These are phyloP conservation scores for Taphrorychus bicolor DNA, from an alignment of 2,888 invertebrate genomes.

Conservation along the genomic window DNA sequence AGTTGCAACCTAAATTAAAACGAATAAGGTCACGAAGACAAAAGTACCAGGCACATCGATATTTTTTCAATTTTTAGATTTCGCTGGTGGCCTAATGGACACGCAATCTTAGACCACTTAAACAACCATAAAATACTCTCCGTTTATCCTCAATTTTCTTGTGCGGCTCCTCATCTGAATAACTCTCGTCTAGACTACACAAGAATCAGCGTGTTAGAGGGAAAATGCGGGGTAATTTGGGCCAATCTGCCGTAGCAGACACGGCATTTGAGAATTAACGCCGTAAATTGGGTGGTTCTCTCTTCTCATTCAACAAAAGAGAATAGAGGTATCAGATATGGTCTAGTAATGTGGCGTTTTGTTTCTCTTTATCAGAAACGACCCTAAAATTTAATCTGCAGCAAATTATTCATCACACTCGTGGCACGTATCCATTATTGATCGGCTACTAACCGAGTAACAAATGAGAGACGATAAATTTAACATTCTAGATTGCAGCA, in stretches of 20 bases:
- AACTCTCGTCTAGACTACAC: background rate
- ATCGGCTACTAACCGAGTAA: background rate
- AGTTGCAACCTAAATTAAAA: background rate
- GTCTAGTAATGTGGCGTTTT: background rate
- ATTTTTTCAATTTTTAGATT: background rate
- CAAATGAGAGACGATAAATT: conserved; percentile 2
- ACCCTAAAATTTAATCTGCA: background rate
- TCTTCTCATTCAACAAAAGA: background rate
- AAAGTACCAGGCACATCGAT: background rate
- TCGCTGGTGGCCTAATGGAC: background rate
- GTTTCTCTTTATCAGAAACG: background rate
- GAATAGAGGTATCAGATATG: background rate
- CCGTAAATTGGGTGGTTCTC: background rate
- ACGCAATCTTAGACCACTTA: background rate
- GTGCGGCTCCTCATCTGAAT: background rate
- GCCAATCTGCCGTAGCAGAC: background rate
- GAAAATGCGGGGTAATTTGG: background rate
- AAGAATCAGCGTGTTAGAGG: background rate
- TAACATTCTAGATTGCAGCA: conserved; percentile 6
- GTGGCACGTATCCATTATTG: background rate
- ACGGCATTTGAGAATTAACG: background rate
- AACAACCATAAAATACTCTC: background rate
- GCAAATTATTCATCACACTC: background rate
- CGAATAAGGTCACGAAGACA: background rate
- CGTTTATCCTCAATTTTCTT: background rate